These are phyloP conservation scores for Epinotia brunnichana DNA, from an alignment of 2,888 invertebrate species.

Conservation along the genomic window DNA sequence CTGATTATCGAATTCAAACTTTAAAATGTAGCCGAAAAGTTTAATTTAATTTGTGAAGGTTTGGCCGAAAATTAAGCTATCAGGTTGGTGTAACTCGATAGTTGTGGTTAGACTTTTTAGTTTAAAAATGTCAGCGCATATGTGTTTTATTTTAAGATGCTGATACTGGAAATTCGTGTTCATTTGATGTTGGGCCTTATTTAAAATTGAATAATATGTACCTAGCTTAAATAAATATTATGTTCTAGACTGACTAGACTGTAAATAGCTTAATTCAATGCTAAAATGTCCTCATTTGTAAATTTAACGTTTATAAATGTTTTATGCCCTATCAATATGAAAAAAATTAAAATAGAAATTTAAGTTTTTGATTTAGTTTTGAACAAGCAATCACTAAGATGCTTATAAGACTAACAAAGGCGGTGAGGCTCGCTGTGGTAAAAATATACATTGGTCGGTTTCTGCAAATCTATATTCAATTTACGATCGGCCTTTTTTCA, in stretches of 20 bases:
- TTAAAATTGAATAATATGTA: too few relatives aligned
- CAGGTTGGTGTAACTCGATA: slow-evolving; percentile 66
- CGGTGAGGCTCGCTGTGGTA: background rate
- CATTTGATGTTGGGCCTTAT: background rate
- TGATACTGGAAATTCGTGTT: slow-evolving; percentile 38
- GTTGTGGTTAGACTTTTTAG: slow-evolving; percentile 59
- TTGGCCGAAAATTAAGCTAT: slow-evolving; percentile 61
- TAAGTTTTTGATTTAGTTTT: too few relatives aligned
- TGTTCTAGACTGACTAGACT: too few relatives aligned
- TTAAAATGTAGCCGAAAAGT: slow-evolving; percentile 43
- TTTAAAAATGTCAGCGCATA: slow-evolving; percentile 54
- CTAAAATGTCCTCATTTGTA: too few relatives aligned
- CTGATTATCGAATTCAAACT: slow-evolving; percentile 41
- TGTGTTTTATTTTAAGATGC: slow-evolving; percentile 49
- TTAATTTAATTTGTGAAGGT: slow-evolving; percentile 45
- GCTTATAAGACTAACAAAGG: too few relatives aligned
- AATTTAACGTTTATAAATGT: too few relatives aligned
- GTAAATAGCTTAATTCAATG: too few relatives aligned
- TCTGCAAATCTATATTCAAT: background rate
- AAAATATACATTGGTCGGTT: background rate
- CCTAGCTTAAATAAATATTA: background rate
- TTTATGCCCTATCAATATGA: too few relatives aligned
- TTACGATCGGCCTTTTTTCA: background rate
- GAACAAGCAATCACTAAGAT: too few relatives aligned
- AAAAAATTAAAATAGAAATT: too few relatives aligned